Base-by-base conservation (phyloP, 1,140 invertebrate genomes). In the Andricus grossulariae region DNA sequence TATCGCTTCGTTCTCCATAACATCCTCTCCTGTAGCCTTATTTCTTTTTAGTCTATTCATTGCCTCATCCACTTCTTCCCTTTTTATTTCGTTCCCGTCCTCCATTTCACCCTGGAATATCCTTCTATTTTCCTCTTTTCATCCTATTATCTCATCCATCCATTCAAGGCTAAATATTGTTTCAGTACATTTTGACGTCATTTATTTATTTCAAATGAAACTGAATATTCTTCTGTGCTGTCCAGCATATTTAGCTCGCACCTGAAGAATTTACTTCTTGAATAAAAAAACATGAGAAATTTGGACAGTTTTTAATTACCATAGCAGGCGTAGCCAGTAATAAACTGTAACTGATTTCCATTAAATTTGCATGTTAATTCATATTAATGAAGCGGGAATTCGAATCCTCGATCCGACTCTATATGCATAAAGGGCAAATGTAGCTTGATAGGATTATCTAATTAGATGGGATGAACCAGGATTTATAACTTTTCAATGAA, bases 341-440 rank as follows among this genome's bases (percentile, higher is more conserved):
- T 66, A 66, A 66, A 21, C 21, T 66, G 60, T n/a, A 66, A 32
- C 60, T 66, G 60, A 66, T 66, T 66, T 66, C 60, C 60, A 66
- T 66, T 66, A 66, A 66, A 66, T 66, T 66, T 66, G 60, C 60
- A 66, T 66, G 60, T 39, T 66, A 66, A 66, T 66, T 66, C 39
- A 13, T 32, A 66, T 66, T 66, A 66, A 25, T 13, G 25, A 39
- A 32, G 39, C 25, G 32, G 60, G 60, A 32, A 66, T 39, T 39
- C 60, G 60, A 66, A 66, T 66, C 60, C 39, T 32, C 5, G 32
- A 66, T 25, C 32, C 39, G 32, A 66, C 32, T 39, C 60, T 66
- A 66, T 66, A 66, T n/a, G n/a, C 39, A 32, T 39, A 60, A 60
- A 60, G 57, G 57, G 57, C 21, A 60, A 60, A 60, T 32, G 57